A percentile compares a stretch with the other conserved stretches of the same genome.
Evolutionary conservation across 2,113 vertebrate genomes (phyloP).

Genomic region (Ancistrus triradiatus): DNA sequence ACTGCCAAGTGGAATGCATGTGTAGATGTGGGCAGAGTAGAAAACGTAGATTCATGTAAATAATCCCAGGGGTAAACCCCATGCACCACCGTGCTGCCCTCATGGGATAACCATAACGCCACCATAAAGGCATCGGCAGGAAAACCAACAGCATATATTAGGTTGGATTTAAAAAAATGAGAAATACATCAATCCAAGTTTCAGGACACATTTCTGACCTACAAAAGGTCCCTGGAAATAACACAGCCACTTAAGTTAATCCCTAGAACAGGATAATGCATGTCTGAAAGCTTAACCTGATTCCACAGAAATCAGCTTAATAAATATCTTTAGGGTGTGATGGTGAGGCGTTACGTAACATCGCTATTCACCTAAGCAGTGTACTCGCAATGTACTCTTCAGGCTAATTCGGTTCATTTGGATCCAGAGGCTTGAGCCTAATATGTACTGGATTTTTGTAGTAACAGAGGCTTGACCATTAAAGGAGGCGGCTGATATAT

Average conservation of each 20-base stretch:
- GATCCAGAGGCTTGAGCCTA: not conserved
- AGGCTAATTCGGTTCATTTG: constrained; percentile 7
- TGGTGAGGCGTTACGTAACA: constrained; percentile 8
- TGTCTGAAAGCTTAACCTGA: not conserved
- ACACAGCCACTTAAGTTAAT: constrained; percentile 1
- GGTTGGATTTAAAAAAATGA: too few relatives aligned
- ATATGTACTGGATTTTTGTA: too few relatives aligned
- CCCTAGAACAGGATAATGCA: constrained; percentile 11
- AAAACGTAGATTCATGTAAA: too few relatives aligned
- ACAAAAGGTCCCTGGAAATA: not conserved
- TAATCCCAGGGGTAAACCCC: too few relatives aligned
- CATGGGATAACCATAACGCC: too few relatives aligned
- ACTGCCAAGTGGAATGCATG: too few relatives aligned
- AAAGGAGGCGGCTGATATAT: constrained; percentile 16
- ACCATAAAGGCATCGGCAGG: too few relatives aligned
- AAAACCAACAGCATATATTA: too few relatives aligned
- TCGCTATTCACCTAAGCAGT: not conserved
- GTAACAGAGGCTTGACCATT: constrained; percentile 21
- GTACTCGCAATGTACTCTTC: not conserved
- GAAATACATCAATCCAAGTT: too few relatives aligned
- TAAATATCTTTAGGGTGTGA: constrained; percentile 19
- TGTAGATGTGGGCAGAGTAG: too few relatives aligned
- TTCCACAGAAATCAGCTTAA: constrained; percentile 2
- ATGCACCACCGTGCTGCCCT: too few relatives aligned
- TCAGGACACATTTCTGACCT: not conserved